Base-by-base conservation (phyloP, 2,797 vertebrate species). In the Pygocentrus nattereri region DNA sequence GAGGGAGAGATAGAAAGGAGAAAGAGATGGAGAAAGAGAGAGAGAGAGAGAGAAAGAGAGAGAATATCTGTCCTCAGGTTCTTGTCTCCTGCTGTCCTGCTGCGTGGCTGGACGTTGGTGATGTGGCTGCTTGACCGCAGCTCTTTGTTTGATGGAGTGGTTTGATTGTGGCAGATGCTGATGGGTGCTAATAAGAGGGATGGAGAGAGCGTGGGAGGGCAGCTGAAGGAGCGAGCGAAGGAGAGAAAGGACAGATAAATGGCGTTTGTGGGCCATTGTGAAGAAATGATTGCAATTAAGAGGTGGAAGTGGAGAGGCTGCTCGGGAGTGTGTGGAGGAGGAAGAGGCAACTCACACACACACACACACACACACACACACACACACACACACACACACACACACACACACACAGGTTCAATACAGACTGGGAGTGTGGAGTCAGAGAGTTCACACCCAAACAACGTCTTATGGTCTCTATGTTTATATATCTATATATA, bases 221-320 rank as follows among this genome's bases (percentile, higher is more conserved):
- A 30, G 58, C 11, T 15, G 21, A 27, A 15, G 6, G 65, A 64
- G 21, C 0, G 0, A 77, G 38, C 8, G 38, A 61, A 41, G 30
- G 73, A 56, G 15, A 59, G 30, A 76, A 65, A 79, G 30, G 61
- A 76, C 41, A 82, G 71, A 82, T 76, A 81, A 69, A 70, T 80
- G 56, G 62, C 5, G 2, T 80, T 84, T 72, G 59, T 67, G 6
- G 12, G 58, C 74, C 71, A 75, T 81, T 75, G 54, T 79, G 65
- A 52, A 71, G 78, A 75, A 84, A 82, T 75, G 71, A 82, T 84
- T 82, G 74, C 75, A 86, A 80, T 86, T 86, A 81, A 84, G 74
- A 54, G 56, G 16, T n/a, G 59, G 52, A 38, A 38, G 62, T 77
- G 59, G 64, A 72, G 49, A 50, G 62, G 59, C 59, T 84, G 25